Evolutionary conservation across 1,140 invertebrate genomes (phyloP), one percentile per base, ranked within the genome.

Genomic region (Drosophila ironensis): DNA sequence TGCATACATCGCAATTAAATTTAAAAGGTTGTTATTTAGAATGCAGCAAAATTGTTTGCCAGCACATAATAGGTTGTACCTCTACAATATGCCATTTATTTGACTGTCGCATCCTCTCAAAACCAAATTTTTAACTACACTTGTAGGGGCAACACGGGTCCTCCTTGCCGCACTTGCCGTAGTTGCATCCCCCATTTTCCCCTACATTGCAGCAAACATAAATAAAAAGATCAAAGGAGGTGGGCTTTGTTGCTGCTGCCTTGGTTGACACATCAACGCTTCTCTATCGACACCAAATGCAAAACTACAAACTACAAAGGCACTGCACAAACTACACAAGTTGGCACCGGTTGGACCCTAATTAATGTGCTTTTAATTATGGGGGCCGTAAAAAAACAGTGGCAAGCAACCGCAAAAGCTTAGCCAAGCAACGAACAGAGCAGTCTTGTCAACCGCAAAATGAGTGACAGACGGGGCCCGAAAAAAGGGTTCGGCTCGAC

Each of bases 321-420:
- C 47, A 46, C 25, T 11, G 11, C 38, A 67, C 40, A 12, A 38
- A 38, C 56, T 45, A 14, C 30, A 33, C 30, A 33, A 33, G 35
- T 38, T 66, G 42, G 41, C 52, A 35, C 35, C 30, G 41, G 20
- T 35, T 40, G 57, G n/a, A 41, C 54, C 46, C 74, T 84, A 84
- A 84, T 84, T 84, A 86, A 86, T 86, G 75, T 75, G 81, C 71
- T 86, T 86, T 86, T 86, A 86, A 86, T 86, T 80, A 86, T 86
- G 70, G 67, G 70, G 67, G 33, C 38, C 42, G 42, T 24, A 60
- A 47, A 38, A 64, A 50, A 51, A 42, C 19, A 51, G 25, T 11
- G n/a, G 12, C 16, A 17, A 28, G 33, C 51, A 61, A 80, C 80
- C 80, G 61, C 80, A 86, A 86, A 86, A 75, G 80, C 80, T 84